These are phyloP conservation scores for Fistularia commersonii DNA, from an alignment of 2,797 vertebrate species.

Conservation along the genomic window DNA sequence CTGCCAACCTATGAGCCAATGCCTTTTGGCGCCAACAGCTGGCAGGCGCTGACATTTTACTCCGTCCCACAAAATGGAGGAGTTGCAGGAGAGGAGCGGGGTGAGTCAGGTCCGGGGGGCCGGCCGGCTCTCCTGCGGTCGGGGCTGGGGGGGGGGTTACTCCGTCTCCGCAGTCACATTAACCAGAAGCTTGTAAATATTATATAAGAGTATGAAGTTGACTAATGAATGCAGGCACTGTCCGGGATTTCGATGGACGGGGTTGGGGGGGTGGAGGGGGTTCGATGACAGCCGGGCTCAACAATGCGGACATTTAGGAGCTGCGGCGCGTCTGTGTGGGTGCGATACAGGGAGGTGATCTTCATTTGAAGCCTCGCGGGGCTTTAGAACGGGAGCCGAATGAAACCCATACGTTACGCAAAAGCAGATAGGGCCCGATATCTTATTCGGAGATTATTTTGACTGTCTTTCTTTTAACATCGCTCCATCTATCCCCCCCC, in stretches of 20 bases:
- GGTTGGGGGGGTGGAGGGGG: conserved; percentile 10
- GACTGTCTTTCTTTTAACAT: conserved; percentile 2
- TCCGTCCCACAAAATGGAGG: conserved; percentile 36
- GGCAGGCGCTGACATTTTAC: conserved; percentile 44
- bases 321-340: conserved; percentile 24
- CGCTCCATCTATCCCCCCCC: not conserved
- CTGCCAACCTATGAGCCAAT: conserved; percentile 38
- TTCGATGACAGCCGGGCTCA: conserved; percentile 42
- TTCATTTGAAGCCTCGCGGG: conserved; percentile 30
- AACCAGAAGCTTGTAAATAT: conserved; percentile 63
- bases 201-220: conserved; percentile 56
- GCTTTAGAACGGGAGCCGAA: conserved; percentile 28
- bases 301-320: conserved; percentile 46
- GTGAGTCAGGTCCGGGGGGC: conserved; percentile 37
- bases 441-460: too few species aligned
- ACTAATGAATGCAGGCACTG: conserved; percentile 65
- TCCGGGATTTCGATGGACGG: conserved; percentile 50
- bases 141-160: conserved; percentile 7
- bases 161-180: conserved; percentile 42
- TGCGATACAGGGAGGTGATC: conserved; percentile 34
- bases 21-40: conserved; percentile 35
- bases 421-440: conserved; percentile 33
- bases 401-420: too few species aligned
- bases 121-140: conserved; percentile 50
- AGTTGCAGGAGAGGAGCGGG: conserved; percentile 33